A percentile compares a stretch with the other conserved stretches of the same genome.
These are phyloP conservation scores for Eonycteris spelaea DNA, from an alignment of 2,113 vertebrate genomes.

Conservation along the genomic window DNA sequence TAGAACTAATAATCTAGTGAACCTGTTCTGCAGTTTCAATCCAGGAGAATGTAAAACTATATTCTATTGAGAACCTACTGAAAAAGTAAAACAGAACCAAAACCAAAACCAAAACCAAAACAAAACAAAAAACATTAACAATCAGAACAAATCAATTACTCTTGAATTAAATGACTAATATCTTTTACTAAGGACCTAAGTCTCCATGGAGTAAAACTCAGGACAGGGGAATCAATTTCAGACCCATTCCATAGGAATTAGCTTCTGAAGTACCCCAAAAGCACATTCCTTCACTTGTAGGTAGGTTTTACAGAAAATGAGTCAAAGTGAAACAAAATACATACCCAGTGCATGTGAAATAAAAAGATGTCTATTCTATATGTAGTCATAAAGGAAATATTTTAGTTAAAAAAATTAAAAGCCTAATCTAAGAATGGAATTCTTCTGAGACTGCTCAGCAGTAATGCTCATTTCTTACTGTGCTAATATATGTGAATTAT, in stretches of 20 bases:
- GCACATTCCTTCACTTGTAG: not conserved
- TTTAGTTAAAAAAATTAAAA: constrained; percentile 24
- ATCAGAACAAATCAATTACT: not conserved
- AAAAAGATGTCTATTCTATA: not conserved
- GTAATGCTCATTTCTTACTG: not conserved
- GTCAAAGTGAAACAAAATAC: constrained; percentile 7
- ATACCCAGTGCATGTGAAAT: not conserved
- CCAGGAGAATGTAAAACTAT: not conserved
- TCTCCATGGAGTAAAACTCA: not conserved
- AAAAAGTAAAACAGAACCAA: not conserved
- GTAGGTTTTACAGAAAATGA: not conserved
- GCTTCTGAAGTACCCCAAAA: not conserved
- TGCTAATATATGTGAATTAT: not conserved
- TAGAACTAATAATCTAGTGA: not conserved
- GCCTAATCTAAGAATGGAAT: not conserved
- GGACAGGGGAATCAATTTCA: not conserved
- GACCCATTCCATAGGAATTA: not conserved
- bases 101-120: not conserved
- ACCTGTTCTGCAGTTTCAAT: not conserved
- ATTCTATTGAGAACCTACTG: not conserved
- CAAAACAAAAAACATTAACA: not conserved
- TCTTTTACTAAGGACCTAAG: not conserved
- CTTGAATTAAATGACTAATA: not conserved
- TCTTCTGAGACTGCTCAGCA: not conserved
- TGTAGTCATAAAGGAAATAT: not conserved